A percentile compares a stretch with the other conserved stretches of the same genome.
phyloP scores from a whole-genome alignment of 2,888 invertebrate species.

The Steromphala cineraria region DNA sequence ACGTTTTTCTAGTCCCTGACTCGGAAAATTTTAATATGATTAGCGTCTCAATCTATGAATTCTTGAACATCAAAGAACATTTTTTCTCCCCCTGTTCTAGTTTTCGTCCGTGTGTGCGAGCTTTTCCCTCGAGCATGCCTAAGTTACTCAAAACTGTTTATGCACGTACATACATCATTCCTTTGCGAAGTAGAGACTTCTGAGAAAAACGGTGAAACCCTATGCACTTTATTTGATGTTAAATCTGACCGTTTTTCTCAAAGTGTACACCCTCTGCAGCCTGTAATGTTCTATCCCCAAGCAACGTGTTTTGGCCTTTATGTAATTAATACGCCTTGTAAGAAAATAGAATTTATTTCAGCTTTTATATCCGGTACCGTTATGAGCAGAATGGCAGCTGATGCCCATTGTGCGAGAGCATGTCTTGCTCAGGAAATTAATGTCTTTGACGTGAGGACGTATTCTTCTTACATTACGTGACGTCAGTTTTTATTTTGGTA shows the following conservation, averaged over 20 bases:
- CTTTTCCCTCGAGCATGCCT: no score
- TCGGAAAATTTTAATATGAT: slow-evolving; percentile 24
- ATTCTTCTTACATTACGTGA: no score
- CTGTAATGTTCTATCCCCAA: not conserved
- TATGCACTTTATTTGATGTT: not conserved
- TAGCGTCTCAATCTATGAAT: not conserved
- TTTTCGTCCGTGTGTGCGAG: not conserved
- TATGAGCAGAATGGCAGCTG: no score
- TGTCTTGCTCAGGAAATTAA: no score
- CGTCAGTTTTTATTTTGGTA: no score
- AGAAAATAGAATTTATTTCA: not conserved
- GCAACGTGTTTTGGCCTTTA: not conserved
- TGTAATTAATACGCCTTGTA: slow-evolving; percentile 2
- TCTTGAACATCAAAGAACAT: slow-evolving; percentile 14
- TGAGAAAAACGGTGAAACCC: not conserved
- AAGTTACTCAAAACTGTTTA: not conserved
- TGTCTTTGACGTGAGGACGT: no score
- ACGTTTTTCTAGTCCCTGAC: slow-evolving; percentile 12
- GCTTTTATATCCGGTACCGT: no score
- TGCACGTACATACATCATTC: slow-evolving; percentile 10
- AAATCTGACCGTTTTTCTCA: not conserved
- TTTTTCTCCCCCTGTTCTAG: not conserved
- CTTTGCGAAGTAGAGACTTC: not conserved
- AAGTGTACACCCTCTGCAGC: not conserved
- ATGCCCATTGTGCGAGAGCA: no score